Evolutionary conservation across 2,888 invertebrate species (phyloP).

Genomic region (Trachelus tabidus): DNA sequence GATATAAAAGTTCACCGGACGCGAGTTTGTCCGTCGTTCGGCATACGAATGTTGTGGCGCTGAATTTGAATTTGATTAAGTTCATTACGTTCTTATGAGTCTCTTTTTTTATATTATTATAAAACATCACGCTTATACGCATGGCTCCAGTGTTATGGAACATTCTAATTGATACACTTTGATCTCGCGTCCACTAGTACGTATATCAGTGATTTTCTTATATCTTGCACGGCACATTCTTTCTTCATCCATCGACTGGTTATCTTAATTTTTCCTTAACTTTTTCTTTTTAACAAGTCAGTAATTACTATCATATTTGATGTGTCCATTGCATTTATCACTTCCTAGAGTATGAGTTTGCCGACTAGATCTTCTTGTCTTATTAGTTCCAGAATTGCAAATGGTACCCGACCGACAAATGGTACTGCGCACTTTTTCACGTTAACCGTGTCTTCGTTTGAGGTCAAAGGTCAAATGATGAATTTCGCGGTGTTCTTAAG

Average conservation of each 20-base stretch:
- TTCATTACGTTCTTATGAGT: neutral
- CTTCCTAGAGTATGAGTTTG: too few species aligned
- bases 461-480: slow-evolving; percentile 20
- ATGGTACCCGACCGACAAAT: too few species aligned
- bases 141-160: neutral
- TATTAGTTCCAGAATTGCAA: too few species aligned
- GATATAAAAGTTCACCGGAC: neutral
- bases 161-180: neutral
- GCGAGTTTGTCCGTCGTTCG: neutral
- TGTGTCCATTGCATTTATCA: too few species aligned
- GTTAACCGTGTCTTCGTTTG: neutral
- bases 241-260: too few species aligned
- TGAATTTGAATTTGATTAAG: neutral
- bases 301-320: too few species aligned
- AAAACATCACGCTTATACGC: neutral
- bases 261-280: too few species aligned
- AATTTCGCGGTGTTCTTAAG: slow-evolving; percentile 25
- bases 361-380: too few species aligned
- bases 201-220: neutral
- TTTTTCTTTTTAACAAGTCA: too few species aligned
- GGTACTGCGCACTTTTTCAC: too few species aligned
- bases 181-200: neutral
- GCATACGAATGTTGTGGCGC: neutral
- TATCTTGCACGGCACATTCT: neutral
- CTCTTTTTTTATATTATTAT: neutral